phyloP scores from a whole-genome alignment of 2,888 invertebrate genomes.

The Standfussiana lucernea region DNA sequence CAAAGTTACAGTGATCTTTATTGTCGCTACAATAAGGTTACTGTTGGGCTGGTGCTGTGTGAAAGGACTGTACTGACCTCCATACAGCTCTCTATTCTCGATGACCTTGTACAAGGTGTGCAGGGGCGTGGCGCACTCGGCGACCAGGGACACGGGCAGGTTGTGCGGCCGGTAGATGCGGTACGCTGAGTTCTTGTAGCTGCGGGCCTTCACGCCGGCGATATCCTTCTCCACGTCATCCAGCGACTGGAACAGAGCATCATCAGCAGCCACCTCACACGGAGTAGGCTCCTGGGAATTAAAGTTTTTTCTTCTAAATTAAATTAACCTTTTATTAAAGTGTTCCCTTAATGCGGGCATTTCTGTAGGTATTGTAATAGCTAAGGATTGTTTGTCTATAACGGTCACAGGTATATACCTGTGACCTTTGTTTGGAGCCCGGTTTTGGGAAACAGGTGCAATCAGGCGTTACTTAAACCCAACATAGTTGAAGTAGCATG shows the following conservation, averaged over 20 bases:
- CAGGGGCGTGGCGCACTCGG: slow-evolving; percentile 92
- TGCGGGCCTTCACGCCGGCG: slow-evolving; percentile 90
- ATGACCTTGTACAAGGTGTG: slow-evolving; percentile 89
- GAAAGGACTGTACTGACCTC: slow-evolving; percentile 68
- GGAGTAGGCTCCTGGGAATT: slow-evolving; percentile 41
- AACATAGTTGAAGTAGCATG: background rate
- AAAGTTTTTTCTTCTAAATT: slow-evolving; percentile 23
- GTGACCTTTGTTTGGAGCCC: background rate
- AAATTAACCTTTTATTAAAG: background rate
- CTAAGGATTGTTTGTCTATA: background rate
- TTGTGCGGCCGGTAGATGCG: slow-evolving; percentile 83
- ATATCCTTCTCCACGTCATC: slow-evolving; percentile 86
- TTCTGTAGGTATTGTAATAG: background rate
- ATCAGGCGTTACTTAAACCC: background rate
- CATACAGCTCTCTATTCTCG: slow-evolving; percentile 75
- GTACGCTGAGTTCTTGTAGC: slow-evolving; percentile 91
- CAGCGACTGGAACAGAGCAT: slow-evolving; percentile 82
- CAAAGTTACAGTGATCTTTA: background rate
- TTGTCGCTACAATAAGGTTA: background rate
- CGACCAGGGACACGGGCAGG: slow-evolving; percentile 86
- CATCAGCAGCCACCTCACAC: slow-evolving; percentile 43
- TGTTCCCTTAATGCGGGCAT: background rate
- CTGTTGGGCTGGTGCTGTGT: background rate
- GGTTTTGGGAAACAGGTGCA: background rate
- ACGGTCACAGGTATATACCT: no score